These are phyloP conservation scores for Alcedo quadribrachys DNA, from an alignment of 2,797 vertebrate genomes.

Conservation along the genomic window DNA sequence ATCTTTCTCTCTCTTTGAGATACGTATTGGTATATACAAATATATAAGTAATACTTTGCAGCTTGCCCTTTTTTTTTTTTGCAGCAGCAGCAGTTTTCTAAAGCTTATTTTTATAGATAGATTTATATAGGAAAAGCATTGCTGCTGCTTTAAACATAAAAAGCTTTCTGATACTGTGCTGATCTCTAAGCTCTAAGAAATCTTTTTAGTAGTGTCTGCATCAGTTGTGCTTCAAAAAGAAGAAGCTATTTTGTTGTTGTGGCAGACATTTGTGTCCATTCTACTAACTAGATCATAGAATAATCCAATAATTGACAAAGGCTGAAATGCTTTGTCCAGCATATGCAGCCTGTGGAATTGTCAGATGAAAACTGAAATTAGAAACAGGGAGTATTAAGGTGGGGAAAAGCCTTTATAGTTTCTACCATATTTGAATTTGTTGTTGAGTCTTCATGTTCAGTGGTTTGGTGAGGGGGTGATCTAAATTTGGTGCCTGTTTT, in stretches of 20 bases:
- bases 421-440: not conserved
- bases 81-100: not conserved
- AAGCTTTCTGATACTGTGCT: not conserved
- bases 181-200: not conserved
- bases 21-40: not conserved
- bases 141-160: not conserved
- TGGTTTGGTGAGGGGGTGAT: not conserved
- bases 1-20: not conserved
- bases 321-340: slow-evolving; percentile 47
- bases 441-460: not conserved
- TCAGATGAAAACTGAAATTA: slow-evolving; percentile 40
- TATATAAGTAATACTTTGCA: not conserved
- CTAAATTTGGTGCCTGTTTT: fast-evolving
- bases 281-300: slow-evolving; percentile 64
- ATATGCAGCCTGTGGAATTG: slow-evolving; percentile 15
- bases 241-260: not conserved
- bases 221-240: slow-evolving; percentile 4
- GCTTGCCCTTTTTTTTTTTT: not conserved
- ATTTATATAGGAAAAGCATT: not conserved
- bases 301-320: slow-evolving; percentile 62
- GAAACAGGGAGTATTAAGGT: slow-evolving; percentile 4
- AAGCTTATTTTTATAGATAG: not conserved
- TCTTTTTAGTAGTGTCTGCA: not conserved
- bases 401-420: slow-evolving; percentile 13
- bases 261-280: slow-evolving; percentile 57